Evolutionary conservation across 2,113 vertebrate species (phyloP).

Genomic region (Bos indicus): DNA sequence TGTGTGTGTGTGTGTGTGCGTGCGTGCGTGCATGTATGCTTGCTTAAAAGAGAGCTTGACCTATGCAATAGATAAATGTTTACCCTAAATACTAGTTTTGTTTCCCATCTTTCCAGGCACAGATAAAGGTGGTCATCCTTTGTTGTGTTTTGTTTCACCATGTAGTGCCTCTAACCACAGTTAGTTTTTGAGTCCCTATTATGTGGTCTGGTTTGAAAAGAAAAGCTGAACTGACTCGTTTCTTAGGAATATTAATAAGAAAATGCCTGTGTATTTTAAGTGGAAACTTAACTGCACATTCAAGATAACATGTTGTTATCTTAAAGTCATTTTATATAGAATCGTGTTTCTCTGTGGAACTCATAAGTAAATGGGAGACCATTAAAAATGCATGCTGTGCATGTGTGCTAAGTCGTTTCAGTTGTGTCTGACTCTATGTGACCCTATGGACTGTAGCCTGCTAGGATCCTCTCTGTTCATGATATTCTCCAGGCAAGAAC

Average conservation of each 20-base stretch:
- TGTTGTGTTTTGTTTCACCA: background rate
- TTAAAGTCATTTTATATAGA: background rate
- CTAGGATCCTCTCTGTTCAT: background rate
- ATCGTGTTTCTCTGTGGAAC: background rate
- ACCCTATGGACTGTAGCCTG: background rate
- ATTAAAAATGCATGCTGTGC: background rate
- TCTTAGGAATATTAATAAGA: background rate
- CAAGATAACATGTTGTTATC: background rate
- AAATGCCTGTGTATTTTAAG: background rate
- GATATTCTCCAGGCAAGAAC: background rate
- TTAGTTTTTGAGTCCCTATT: background rate
- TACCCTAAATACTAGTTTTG: background rate
- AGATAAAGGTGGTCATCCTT: background rate
- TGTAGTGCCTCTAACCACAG: background rate
- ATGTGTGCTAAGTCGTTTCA: background rate
- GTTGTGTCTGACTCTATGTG: background rate
- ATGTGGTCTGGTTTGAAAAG: background rate
- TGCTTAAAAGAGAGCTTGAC: background rate
- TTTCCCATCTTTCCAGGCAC: background rate
- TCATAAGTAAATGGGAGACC: background rate
- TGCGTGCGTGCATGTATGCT: background rate
- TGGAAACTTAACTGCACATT: background rate
- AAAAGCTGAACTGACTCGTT: background rate
- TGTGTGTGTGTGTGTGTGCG: background rate
- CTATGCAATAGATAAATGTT: background rate